These are phyloP conservation scores for Monarcha castaneiventris DNA, from an alignment of 2,113 vertebrate genomes.

Conservation along the genomic window DNA sequence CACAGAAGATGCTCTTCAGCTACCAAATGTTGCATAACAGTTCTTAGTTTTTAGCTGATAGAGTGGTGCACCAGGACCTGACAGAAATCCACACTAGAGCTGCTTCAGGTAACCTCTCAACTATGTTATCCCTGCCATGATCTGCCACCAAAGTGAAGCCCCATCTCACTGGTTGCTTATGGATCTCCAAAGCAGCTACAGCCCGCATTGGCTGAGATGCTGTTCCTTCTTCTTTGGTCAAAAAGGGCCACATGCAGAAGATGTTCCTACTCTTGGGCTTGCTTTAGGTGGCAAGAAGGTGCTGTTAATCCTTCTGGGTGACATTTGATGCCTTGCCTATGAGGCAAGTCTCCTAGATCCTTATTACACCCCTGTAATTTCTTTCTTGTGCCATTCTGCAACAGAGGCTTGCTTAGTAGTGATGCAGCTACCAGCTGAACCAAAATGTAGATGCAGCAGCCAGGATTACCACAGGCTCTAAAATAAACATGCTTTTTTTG, in stretches of 20 bases:
- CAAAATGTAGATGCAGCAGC: neutral
- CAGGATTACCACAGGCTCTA: neutral
- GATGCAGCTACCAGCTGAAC: neutral
- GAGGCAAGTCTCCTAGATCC: neutral
- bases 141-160: neutral
- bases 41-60: neutral
- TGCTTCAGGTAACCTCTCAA: neutral
- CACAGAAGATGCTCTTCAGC: neutral
- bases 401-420: neutral
- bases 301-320: neutral
- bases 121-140: neutral
- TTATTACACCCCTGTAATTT: neutral
- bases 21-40: neutral
- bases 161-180: neutral
- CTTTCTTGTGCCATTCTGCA: neutral
- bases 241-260: neutral
- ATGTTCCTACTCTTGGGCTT: neutral
- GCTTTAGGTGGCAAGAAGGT: neutral
- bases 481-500: neutral
- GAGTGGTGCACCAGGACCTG: neutral
- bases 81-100: neutral
- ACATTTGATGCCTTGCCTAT: neutral
- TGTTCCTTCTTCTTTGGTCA: neutral
- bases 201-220: neutral
- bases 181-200: neutral